Base-by-base conservation (phyloP, 2,797 vertebrate species). In the Decapterus maruadsi region DNA sequence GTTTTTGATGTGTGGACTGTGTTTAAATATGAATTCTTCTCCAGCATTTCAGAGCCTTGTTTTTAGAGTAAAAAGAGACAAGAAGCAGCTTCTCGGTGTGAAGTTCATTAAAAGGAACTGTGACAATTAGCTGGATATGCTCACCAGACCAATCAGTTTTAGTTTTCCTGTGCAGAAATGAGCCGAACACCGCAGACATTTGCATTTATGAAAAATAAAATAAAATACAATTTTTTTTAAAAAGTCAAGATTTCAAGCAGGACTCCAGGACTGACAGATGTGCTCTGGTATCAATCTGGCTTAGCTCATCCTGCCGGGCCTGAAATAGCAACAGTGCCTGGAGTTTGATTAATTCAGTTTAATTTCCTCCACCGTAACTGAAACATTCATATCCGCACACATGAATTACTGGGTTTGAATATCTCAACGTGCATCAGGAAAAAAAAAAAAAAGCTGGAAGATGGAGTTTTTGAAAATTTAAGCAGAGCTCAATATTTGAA, bases 381-480 rank as follows among this genome's bases (percentile, higher is more conserved):
- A 95, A 95, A 95, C 93, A 94, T 95, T 95, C 87, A 95, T 93
- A 88, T 83, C 74, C 38, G 63, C 81, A 84, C 88, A 90, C 87
- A 90, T 87, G 87, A 92, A 86, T 93, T 93, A 94, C 92, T 88
- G 81, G 86, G 78, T 78, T 77, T 72, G 81, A 93, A 90, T 88
- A 87, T 90, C 84, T 74, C 81, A 90, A 87, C 72, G 83, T 69
- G 76, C 86, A 90, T 91, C 65, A 58, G 76, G 68, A 26, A 26
- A 26, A 54, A 67, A 58, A 75, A 65, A 26, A 26, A 26, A 54
- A 67, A 31, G 65, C 19, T 57, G 40, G 42, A 58, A 89, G 84
- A 90, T 72, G 75, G 84, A 86, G 82, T 26, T 26, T 13, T 13
- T 90, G 83, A 90, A 89, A 89, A 85, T 90, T 91, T 90, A 89